Conservation (phyloP, 2,888 invertebrate genomes). For the Hemicrepidius hirtus region DNA sequence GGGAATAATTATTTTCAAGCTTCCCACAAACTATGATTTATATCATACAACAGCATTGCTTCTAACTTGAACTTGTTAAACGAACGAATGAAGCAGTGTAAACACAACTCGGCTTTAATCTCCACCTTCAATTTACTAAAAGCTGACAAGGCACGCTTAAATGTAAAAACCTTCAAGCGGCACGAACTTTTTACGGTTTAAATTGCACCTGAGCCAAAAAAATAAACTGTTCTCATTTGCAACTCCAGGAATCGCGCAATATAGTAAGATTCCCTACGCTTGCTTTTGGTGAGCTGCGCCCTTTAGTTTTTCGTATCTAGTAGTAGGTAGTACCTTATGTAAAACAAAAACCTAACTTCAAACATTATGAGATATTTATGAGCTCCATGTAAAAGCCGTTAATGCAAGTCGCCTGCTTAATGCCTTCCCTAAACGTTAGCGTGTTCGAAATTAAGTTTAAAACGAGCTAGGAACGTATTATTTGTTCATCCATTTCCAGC, state of each 20-base stretch:
- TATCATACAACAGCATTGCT: constrained; percentile 3
- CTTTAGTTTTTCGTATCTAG: too few species aligned
- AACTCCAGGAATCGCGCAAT: constrained; percentile 3
- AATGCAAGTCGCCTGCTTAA: too few species aligned
- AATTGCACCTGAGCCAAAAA: constrained; percentile 27
- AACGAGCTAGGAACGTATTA: too few species aligned
- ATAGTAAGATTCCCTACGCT: background rate
- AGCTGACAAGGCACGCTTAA: constrained; percentile 28
- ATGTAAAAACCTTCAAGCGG: constrained; percentile 29
- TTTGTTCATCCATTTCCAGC: too few species aligned
- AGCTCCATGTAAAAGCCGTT: too few species aligned
- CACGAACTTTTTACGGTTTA: constrained; percentile 28
- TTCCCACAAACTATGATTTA: constrained; percentile 46
- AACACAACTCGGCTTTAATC: constrained; percentile 19
- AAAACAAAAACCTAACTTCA: too few species aligned
- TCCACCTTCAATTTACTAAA: constrained; percentile 27
- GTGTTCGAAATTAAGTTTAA: too few species aligned
- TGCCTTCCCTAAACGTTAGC: too few species aligned
- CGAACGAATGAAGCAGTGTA: constrained; percentile 21
- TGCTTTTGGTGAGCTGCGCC: background rate
- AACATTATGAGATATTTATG: too few species aligned
- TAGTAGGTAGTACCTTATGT: too few species aligned
- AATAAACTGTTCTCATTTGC: constrained; percentile 14
- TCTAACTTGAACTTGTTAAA: constrained; percentile 16
- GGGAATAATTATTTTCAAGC: constrained; percentile 44